Percentiles rank a stretch among this genome's conserved stretches.
Evolutionary conservation across 2,888 invertebrate species (phyloP).

Genomic region (Cryptus armator): DNA sequence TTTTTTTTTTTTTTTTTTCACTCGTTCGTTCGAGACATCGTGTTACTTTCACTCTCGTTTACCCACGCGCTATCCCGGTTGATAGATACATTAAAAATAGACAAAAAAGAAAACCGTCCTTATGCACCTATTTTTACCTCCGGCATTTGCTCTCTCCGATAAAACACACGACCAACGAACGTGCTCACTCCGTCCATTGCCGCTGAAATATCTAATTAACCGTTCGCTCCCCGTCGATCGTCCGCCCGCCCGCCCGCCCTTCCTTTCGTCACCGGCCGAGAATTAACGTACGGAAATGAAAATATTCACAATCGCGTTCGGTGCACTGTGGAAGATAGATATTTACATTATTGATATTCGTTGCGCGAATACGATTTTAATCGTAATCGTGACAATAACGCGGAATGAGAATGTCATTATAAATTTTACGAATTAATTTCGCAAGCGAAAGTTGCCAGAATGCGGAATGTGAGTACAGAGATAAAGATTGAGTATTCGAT

Average conservation of each 20-base stretch:
- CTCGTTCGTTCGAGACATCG: background rate
- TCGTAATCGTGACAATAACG: background rate
- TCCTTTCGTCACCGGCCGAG: background rate
- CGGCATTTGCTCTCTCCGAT: conserved; percentile 16
- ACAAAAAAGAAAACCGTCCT: conserved; percentile 16
- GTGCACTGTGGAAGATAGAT: background rate
- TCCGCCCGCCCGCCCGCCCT: background rate
- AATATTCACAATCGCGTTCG: conserved; percentile 1
- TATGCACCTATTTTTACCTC: background rate
- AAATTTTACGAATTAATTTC: background rate
- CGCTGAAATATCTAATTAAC: conserved; percentile 40
- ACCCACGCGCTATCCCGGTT: background rate
- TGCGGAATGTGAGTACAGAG: background rate
- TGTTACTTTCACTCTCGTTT: background rate
- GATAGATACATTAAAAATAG: background rate
- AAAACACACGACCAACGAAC: conserved; percentile 64
- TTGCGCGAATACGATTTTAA: background rate
- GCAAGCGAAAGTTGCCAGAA: background rate
- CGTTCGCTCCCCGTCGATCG: conserved; percentile 8
- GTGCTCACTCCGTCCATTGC: conserved; percentile 72
- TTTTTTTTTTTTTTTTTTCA: background rate
- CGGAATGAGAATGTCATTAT: background rate
- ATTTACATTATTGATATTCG: conserved; percentile 3
- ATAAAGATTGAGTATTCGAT: conserved; percentile 6
- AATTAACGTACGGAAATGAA: background rate